These are phyloP conservation scores for Capreolus pygargus DNA, from an alignment of 2,113 vertebrate species.

Conservation along the genomic window DNA sequence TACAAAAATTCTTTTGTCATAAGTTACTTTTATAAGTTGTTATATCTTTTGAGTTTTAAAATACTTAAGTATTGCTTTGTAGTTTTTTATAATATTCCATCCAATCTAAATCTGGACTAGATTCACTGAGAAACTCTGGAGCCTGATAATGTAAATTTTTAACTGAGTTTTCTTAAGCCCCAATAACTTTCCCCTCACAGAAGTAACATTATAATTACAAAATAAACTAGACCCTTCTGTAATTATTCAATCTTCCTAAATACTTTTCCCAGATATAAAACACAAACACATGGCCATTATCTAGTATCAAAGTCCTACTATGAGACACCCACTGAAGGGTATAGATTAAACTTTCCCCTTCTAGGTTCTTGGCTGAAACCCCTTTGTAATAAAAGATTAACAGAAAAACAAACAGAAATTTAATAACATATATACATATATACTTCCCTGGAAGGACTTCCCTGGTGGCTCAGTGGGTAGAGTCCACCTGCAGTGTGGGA, in stretches of 20 bases:
- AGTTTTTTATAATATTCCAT: not conserved
- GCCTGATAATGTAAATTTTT: constrained; percentile 9
- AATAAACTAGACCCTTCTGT: not conserved
- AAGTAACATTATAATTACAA: not conserved
- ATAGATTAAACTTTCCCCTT: not conserved
- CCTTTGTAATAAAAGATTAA: not conserved
- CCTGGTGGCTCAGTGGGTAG: not conserved
- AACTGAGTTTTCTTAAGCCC: not conserved
- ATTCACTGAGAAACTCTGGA: not conserved
- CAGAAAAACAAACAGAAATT: not conserved
- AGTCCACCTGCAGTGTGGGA: not conserved
- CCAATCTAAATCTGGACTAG: not conserved
- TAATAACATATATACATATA: not conserved
- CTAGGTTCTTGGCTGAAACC: not conserved
- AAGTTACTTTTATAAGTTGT: constrained; percentile 7
- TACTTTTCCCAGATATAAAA: constrained; percentile 26
- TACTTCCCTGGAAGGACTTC: not conserved
- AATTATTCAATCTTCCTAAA: not conserved
- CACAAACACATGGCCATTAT: not conserved
- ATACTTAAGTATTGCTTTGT: constrained; percentile 8
- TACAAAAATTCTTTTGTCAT: constrained; percentile 3
- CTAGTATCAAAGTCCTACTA: not conserved
- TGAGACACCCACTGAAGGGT: not conserved
- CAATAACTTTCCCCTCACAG: not conserved
- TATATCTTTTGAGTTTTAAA: not conserved